Conservation (phyloP, 2,113 vertebrate species). For the Orycteropus afer region DNA sequence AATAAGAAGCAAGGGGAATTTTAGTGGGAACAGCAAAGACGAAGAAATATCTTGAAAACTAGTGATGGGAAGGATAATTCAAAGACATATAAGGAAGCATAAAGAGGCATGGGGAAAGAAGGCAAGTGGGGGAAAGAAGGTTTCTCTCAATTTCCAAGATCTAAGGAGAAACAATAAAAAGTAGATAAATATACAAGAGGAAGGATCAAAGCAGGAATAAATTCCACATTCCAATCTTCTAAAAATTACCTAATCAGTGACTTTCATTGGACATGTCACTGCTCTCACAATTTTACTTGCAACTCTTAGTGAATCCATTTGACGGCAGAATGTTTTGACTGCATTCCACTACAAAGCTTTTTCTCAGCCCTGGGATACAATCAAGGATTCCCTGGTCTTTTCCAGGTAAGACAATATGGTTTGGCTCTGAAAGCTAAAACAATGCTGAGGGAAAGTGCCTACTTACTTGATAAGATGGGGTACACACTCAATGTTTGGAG, state of each 20-base stretch:
- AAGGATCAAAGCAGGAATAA: not conserved
- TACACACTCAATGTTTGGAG: slow-evolving; percentile 86
- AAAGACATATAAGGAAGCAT: not conserved
- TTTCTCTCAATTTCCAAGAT: not conserved
- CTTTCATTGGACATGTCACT: not conserved
- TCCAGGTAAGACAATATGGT: not conserved
- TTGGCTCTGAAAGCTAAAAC: not conserved
- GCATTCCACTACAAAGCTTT: not conserved
- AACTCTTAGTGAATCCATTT: not conserved
- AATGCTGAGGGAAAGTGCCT: not conserved
- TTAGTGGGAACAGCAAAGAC: not conserved
- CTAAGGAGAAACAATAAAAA: not conserved
- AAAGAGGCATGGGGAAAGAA: not conserved
- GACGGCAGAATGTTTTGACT: not conserved
- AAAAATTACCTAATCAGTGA: not conserved
- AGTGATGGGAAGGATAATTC: not conserved
- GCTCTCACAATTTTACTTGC: not conserved
- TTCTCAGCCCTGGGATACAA: not conserved
- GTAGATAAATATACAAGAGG: not conserved
- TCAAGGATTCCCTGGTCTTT: not conserved
- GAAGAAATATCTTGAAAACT: slow-evolving; percentile 36
- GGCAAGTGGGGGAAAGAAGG: not conserved
- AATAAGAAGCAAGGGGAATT: not conserved
- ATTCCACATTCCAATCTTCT: not conserved
- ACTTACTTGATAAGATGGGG: slow-evolving; percentile 89